phyloP scores from a whole-genome alignment of 2,113 vertebrate species.

The Syngnathoides biaculeatus region DNA sequence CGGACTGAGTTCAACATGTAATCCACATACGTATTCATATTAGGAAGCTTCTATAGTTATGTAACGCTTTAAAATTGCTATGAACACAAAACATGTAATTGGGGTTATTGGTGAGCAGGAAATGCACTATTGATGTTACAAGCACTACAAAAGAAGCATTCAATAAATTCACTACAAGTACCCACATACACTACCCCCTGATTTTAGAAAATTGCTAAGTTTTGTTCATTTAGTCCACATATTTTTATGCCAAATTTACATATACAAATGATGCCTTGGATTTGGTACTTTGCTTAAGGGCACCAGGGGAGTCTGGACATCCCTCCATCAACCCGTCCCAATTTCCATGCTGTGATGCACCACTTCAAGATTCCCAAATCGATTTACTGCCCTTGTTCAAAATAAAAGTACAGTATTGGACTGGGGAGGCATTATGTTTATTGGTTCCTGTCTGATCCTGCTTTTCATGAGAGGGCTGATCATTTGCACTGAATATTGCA shows the following conservation, averaged over 20 bases:
- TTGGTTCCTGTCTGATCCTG: background rate
- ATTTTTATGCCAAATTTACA: background rate
- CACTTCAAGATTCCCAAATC: background rate
- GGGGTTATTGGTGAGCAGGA: conserved; percentile 52
- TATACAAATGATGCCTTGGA: background rate
- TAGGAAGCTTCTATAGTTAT: background rate
- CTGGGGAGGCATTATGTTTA: background rate
- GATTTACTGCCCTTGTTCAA: background rate
- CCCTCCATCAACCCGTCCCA: background rate
- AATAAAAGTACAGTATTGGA: background rate
- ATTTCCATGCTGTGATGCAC: background rate
- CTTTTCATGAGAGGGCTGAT: conserved; percentile 27
- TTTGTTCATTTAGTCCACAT: background rate
- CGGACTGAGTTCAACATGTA: background rate
- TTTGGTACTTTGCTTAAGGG: background rate
- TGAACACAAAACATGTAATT: conserved; percentile 23
- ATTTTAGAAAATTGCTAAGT: background rate
- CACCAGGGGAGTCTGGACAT: background rate
- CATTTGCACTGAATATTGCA: conserved; percentile 57
- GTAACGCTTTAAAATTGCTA: background rate
- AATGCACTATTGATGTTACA: conserved; percentile 46
- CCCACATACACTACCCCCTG: background rate
- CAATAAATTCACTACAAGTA: background rate
- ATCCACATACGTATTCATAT: background rate
- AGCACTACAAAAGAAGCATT: conserved; percentile 18